Evolutionary conservation across 2,797 vertebrate species (phyloP).

Genomic region (Limosa lapponica): DNA sequence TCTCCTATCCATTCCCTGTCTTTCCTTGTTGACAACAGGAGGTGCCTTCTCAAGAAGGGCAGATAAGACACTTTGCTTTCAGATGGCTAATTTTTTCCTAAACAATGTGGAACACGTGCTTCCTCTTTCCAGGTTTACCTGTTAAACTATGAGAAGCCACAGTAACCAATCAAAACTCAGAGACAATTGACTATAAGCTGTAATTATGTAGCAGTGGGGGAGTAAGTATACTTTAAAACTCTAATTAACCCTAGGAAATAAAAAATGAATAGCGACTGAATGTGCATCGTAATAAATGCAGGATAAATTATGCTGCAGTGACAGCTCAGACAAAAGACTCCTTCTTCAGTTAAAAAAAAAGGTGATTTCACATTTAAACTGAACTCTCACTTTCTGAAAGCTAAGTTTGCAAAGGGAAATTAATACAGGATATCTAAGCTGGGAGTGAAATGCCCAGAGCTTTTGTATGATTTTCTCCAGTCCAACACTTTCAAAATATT

Average conservation of each 20-base stretch:
- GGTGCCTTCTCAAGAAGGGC: background rate
- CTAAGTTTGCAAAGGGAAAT: slow-evolving; percentile 25
- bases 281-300: slow-evolving; percentile 40
- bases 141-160: background rate
- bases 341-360: background rate
- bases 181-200: background rate
- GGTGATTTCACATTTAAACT: slow-evolving; percentile 56
- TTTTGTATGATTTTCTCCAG: background rate
- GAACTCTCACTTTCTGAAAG: slow-evolving; percentile 52
- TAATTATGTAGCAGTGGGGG: background rate
- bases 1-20: background rate
- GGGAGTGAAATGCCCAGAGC: background rate
- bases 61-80: background rate
- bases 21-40: background rate
- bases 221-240: slow-evolving; percentile 33
- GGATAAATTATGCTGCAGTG: slow-evolving; percentile 40
- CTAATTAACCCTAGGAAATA: slow-evolving; percentile 59
- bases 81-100: background rate
- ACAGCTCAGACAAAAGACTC: slow-evolving; percentile 65
- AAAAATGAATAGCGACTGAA: slow-evolving; percentile 58
- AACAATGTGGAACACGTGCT: background rate
- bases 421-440: slow-evolving; percentile 29
- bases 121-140: slow-evolving; percentile 16
- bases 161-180: background rate
- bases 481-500: background rate